Evolutionary conservation across 2,888 invertebrate genomes (phyloP).

Genomic region (Philonicus albiceps): DNA sequence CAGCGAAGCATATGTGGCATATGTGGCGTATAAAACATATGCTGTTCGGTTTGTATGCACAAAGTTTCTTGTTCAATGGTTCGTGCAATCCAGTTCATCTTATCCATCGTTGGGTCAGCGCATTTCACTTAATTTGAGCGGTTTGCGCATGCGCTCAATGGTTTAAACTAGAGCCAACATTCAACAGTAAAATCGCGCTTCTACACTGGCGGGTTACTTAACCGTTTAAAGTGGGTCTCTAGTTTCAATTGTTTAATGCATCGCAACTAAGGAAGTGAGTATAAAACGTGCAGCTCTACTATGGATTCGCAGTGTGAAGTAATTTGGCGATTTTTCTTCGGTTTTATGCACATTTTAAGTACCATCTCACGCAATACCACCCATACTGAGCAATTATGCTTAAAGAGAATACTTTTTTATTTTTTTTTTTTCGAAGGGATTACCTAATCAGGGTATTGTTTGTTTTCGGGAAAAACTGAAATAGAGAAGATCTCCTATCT

Average conservation of each 20-base stretch:
- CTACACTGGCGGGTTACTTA: background rate
- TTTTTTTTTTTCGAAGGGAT: background rate
- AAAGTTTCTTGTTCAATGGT: slow-evolving; percentile 34
- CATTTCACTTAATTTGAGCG: slow-evolving; percentile 28
- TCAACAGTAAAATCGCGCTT: background rate
- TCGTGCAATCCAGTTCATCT: slow-evolving; percentile 27
- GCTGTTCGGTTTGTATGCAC: background rate
- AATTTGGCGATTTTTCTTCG: background rate
- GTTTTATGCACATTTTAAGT: background rate
- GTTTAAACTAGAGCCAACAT: background rate
- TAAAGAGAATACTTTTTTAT: too few relatives aligned
- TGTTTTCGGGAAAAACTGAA: background rate
- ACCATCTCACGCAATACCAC: background rate
- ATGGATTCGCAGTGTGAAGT: background rate
- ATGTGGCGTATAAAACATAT: background rate
- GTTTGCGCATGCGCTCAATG: slow-evolving; percentile 23
- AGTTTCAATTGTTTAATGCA: background rate
- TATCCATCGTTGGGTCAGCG: background rate
- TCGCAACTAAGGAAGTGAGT: background rate
- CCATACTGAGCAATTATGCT: background rate
- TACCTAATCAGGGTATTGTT: background rate
- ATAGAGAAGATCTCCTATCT: background rate
- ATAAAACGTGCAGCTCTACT: background rate
- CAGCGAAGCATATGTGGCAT: background rate
- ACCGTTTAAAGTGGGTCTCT: slow-evolving; percentile 30